Base-by-base conservation (phyloP, 2,888 invertebrate species). In the Yponomeuta malinellus region DNA sequence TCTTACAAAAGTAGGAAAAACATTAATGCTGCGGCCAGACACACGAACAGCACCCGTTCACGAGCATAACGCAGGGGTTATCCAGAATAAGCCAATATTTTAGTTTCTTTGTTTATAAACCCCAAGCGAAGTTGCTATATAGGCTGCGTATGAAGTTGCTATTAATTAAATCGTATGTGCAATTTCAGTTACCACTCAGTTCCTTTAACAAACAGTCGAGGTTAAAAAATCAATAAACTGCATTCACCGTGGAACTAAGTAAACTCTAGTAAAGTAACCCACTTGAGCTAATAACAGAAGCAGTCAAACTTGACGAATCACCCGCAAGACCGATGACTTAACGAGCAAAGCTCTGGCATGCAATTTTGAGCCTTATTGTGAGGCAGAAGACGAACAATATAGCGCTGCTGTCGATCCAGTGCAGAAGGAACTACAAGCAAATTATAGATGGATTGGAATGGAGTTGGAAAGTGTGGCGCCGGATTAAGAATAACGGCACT, bases 241-340 rank as follows among this genome's bases (percentile, higher is more conserved):
- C 52, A 59, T 59, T 15, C 15, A 59, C 52, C 15, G 15, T 59
- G 15, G 52, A 12, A 59, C 52, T 59, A 59, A 59, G 52, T 59
- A 15, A 59, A 59, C 52, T 65, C 23, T 10, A 29, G 65, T 65
- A 31, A 65, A 65, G 65, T 65, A 23, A 23, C n/a, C 31, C n/a
- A 33, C 43, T 5, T 8, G 43, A 5, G 3, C 65, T 65, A 65
- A 65, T 65, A 65, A 65, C 9, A 31, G 29, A 33, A 31, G 33
- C 65, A 65, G 65, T 65, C 65, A 65, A 59, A 65, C 65, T 65
- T 65, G 65, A 65, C 65, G 65, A 33, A 65, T 65, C 65, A 65
- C 65, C 65, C 31, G 9, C 65, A 65, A 65, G 65, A 65, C 65
- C 65, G 65, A 65, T 65, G 31, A 65, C 65, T 65, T 65, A 65